These are phyloP conservation scores for Mallotus villosus DNA, from an alignment of 2,797 vertebrate species.

Conservation along the genomic window DNA sequence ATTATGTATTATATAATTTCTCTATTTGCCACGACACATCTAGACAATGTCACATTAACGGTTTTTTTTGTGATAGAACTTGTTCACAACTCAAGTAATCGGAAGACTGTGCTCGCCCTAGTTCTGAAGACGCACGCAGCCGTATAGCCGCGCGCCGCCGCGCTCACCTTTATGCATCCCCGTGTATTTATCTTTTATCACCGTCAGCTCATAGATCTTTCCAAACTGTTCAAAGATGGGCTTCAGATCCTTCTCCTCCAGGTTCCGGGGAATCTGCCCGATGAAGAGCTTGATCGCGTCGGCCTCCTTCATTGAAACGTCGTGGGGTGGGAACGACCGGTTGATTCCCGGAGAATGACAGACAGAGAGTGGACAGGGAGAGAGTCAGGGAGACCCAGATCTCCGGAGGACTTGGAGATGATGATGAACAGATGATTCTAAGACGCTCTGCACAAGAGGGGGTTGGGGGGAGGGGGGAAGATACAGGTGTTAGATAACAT, in stretches of 20 bases:
- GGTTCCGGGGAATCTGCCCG: constrained; percentile 82
- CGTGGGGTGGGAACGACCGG: constrained; percentile 41
- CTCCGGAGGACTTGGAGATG: background rate
- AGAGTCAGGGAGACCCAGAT: constrained; percentile 62
- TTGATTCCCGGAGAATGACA: constrained; percentile 30
- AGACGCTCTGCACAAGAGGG: background rate
- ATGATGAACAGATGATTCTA: background rate
- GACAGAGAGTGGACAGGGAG: constrained; percentile 55
- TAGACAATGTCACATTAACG: background rate
- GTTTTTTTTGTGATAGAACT: background rate
- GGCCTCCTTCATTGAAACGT: constrained; percentile 81
- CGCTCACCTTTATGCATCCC: constrained; percentile 82
- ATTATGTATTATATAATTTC: no score
- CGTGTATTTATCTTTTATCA: constrained; percentile 84
- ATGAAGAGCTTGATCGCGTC: constrained; percentile 84
- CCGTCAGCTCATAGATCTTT: constrained; percentile 82
- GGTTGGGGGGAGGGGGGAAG: background rate
- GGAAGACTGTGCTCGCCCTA: background rate
- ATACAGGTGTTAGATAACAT: constrained; percentile 4
- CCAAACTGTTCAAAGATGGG: constrained; percentile 83
- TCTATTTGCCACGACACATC: background rate
- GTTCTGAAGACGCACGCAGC: background rate
- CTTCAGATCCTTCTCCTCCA: constrained; percentile 83
- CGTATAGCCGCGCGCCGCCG: constrained; percentile 26
- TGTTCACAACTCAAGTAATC: background rate